phyloP scores from a whole-genome alignment of 2,888 invertebrate genomes.

The Mythimna impura region DNA sequence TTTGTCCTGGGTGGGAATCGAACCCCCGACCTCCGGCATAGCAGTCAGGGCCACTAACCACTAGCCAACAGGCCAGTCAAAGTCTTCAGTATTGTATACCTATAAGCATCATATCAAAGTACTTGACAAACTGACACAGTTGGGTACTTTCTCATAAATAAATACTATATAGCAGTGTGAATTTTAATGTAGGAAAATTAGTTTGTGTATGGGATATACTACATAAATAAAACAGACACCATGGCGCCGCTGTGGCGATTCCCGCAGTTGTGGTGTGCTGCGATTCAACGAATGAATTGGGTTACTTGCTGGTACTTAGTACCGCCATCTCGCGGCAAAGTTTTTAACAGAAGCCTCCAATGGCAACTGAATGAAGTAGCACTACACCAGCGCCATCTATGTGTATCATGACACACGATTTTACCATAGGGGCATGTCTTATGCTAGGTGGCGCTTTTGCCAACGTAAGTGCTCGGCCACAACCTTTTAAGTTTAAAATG shows the following conservation, averaged over 20 bases:
- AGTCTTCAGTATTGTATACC: too few relatives aligned
- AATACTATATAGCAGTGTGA: too few relatives aligned
- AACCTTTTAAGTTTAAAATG: not conserved
- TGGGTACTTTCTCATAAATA: too few relatives aligned
- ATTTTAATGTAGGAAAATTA: not conserved
- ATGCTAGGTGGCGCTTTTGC: not conserved
- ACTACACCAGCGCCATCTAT: not conserved
- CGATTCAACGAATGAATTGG: not conserved
- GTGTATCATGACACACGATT: not conserved
- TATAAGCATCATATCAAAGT: too few relatives aligned
- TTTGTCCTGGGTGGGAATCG: too few relatives aligned
- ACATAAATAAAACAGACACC: not conserved
- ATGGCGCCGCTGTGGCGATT: not conserved
- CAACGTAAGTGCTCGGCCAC: too few relatives aligned
- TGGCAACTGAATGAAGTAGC: not conserved
- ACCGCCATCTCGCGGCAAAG: not conserved
- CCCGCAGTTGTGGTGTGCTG: not conserved
- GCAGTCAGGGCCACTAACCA: too few relatives aligned
- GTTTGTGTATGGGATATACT: not conserved
- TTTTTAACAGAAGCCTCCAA: not conserved
- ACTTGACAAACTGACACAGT: too few relatives aligned
- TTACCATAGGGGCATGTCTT: not conserved
- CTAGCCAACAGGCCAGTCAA: too few relatives aligned
- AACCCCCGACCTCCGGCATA: too few relatives aligned
- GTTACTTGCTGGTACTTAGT: not conserved